phyloP scores from a whole-genome alignment of 2,113 vertebrate genomes.

The Naja naja region DNA sequence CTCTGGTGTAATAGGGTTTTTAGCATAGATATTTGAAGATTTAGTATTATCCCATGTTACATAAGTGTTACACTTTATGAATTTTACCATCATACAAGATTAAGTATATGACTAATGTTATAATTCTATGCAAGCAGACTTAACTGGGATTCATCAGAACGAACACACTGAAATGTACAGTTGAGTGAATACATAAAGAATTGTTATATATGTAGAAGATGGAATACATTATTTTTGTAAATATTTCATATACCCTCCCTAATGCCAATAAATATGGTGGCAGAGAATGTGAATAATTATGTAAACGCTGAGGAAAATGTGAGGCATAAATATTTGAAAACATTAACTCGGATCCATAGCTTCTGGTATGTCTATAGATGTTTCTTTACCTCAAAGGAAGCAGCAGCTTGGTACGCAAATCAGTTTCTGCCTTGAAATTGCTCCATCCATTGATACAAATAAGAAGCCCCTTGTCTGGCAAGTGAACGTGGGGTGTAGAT shows the following conservation, averaged over 20 bases:
- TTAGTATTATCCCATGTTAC: not conserved
- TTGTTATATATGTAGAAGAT: not conserved
- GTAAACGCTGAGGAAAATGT: not conserved
- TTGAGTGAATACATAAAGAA: not conserved
- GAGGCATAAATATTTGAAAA: not conserved
- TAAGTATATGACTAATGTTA: not conserved
- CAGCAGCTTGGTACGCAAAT: not conserved
- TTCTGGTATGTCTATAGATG: not conserved
- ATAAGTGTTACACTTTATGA: not conserved
- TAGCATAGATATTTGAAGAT: not conserved
- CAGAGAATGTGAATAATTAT: not conserved
- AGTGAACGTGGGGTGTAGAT: not conserved
- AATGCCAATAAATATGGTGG: not conserved
- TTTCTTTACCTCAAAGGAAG: not conserved
- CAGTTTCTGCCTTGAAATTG: not conserved
- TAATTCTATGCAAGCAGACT: not conserved
- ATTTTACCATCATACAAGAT: not conserved
- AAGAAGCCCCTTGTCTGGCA: not conserved
- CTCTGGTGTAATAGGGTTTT: not conserved
- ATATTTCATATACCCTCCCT: not conserved
- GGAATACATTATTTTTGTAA: not conserved
- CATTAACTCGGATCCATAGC: not conserved
- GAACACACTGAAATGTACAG: not conserved
- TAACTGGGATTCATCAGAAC: not conserved
- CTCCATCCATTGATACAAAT: not conserved